Conservation (phyloP, 2,888 invertebrate genomes). For the Scotopteryx bipunctaria region DNA sequence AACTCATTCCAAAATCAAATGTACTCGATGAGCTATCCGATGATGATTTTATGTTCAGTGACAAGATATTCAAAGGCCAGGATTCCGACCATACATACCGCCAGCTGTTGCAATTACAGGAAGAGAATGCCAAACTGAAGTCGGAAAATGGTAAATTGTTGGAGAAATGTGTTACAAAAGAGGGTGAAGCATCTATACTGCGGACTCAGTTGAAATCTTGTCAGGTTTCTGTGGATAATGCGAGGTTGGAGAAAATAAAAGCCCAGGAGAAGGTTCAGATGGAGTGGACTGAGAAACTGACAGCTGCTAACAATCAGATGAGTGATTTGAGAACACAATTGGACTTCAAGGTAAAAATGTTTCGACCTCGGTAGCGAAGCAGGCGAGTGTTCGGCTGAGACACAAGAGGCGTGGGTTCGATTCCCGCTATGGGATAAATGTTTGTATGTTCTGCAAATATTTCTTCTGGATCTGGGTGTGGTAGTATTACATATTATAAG, state of each 20-base stretch:
- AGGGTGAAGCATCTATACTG: slow-evolving; percentile 82
- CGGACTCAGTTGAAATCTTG: slow-evolving; percentile 78
- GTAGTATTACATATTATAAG: background rate
- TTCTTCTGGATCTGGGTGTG: no score
- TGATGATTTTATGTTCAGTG: slow-evolving; percentile 62
- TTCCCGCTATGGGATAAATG: no score
- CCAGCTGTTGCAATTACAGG: slow-evolving; percentile 64
- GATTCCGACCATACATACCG: slow-evolving; percentile 61
- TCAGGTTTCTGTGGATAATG: slow-evolving; percentile 70
- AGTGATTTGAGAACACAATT: slow-evolving; percentile 76
- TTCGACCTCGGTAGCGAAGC: no score
- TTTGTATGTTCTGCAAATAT: no score
- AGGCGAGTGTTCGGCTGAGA: no score
- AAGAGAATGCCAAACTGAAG: slow-evolving; percentile 70
- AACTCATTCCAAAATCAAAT: slow-evolving; percentile 45
- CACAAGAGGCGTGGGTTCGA: no score
- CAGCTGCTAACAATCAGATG: slow-evolving; percentile 64
- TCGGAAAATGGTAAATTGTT: slow-evolving; percentile 72
- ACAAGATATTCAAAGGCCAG: slow-evolving; percentile 60
- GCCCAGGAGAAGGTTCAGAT: slow-evolving; percentile 73
- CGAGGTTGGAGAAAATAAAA: slow-evolving; percentile 68
- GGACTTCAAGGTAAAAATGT: slow-evolving; percentile 82
- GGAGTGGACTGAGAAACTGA: slow-evolving; percentile 79
- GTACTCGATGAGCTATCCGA: slow-evolving; percentile 47
- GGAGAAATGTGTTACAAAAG: slow-evolving; percentile 80